Evolutionary conservation across 2,888 invertebrate genomes (phyloP).

Genomic region (Tanypteryx hageni): DNA sequence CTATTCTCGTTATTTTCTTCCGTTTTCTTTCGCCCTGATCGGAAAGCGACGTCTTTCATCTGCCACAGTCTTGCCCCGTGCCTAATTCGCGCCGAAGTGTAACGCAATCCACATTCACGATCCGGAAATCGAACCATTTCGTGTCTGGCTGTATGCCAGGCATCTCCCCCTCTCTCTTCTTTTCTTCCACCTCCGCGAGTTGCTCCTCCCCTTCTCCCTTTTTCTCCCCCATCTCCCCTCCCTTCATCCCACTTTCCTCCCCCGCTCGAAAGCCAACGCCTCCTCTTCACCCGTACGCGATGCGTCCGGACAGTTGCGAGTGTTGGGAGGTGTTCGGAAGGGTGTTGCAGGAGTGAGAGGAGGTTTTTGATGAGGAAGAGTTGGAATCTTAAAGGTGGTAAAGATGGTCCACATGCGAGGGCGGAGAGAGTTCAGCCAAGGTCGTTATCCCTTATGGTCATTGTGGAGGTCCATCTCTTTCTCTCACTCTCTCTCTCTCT

Average conservation of each 20-base stretch:
- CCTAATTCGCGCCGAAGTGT: conserved; percentile 28
- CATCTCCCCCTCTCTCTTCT: background rate
- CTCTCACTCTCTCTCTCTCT: background rate
- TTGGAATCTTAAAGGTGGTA: background rate
- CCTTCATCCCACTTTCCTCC: background rate
- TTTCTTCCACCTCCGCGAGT: background rate
- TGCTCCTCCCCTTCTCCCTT: no score
- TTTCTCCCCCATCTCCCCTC: background rate
- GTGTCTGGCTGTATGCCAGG: conserved; percentile 15
- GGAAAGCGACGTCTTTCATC: background rate
- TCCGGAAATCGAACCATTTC: conserved; percentile 21
- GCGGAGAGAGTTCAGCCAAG: conserved; percentile 15
- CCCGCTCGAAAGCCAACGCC: background rate
- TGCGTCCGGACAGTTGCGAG: background rate
- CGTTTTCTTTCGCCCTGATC: background rate
- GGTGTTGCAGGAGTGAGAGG: background rate
- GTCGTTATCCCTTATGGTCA: conserved; percentile 46
- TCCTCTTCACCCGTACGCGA: conserved; percentile 21
- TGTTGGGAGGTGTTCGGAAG: background rate
- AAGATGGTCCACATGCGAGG: no score
- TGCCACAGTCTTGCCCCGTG: background rate
- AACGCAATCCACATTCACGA: conserved; percentile 26
- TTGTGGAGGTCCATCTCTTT: background rate
- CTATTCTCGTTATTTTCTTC: background rate
- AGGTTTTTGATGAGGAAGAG: conserved; percentile 23